These are phyloP conservation scores for Rallus crepitans DNA, from an alignment of 2,797 vertebrate genomes.

Conservation along the genomic window DNA sequence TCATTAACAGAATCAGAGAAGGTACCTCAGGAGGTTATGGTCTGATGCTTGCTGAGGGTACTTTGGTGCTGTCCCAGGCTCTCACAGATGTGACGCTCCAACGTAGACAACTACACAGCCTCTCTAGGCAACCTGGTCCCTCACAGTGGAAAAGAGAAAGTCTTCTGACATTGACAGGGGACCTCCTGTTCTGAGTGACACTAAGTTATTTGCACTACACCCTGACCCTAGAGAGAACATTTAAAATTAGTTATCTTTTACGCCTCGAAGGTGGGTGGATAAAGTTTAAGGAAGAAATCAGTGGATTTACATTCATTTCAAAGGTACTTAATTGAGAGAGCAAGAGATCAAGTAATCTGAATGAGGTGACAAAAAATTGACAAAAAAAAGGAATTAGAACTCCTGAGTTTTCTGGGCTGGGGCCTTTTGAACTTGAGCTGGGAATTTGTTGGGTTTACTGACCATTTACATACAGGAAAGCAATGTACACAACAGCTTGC, in stretches of 20 bases:
- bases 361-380: background rate
- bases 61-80: background rate
- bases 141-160: background rate
- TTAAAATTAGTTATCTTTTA: background rate
- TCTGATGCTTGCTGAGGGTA: background rate
- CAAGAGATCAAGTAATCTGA: background rate
- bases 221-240: background rate
- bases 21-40: background rate
- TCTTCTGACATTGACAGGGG: background rate
- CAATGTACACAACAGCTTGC: fast-evolving
- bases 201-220: background rate
- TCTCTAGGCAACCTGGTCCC: background rate
- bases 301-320: background rate
- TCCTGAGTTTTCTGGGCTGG: background rate
- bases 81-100: background rate
- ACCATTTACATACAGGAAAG: background rate
- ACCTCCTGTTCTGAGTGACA: background rate
- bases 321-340: background rate
- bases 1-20: conserved; percentile 31
- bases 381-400: background rate
- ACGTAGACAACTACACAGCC: background rate
- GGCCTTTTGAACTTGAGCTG: background rate
- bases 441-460: background rate
- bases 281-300: background rate
- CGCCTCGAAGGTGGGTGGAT: background rate